A percentile compares a stretch with the other conserved stretches of the same genome.
These are phyloP conservation scores for Cyprinus carpio DNA, from an alignment of 2,113 vertebrate genomes.

Conservation along the genomic window DNA sequence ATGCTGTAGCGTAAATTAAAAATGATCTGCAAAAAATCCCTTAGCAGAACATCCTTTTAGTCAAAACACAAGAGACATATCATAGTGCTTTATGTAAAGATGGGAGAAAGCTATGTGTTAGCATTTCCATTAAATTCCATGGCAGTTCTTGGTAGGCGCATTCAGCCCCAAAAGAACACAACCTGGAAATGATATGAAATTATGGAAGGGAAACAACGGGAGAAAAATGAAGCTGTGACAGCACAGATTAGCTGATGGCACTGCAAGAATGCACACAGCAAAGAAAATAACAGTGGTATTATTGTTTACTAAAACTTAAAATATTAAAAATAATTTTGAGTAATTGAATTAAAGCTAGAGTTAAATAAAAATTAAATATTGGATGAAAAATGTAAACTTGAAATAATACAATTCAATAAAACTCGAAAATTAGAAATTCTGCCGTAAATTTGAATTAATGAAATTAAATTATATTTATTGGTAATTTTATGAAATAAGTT, in stretches of 20 bases:
- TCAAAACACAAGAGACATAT: neutral
- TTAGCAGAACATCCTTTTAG: neutral
- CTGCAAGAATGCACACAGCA: neutral
- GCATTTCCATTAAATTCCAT: neutral
- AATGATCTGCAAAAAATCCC: neutral
- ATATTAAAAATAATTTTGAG: neutral
- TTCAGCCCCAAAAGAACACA: neutral
- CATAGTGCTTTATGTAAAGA: neutral
- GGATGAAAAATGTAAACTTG: no score
- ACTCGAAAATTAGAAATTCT: neutral
- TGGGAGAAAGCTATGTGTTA: neutral
- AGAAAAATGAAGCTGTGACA: neutral
- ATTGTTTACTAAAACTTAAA: neutral
- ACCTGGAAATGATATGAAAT: neutral
- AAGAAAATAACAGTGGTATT: neutral
- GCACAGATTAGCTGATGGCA: neutral
- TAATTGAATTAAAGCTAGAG: neutral
- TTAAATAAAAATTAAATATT: no score
- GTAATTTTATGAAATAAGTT: no score
- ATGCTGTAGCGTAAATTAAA: no score
- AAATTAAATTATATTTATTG: no score
- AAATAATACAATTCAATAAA: neutral
- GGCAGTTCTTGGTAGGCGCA: neutral
- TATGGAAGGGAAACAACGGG: neutral
- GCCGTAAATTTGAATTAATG: no score